These are phyloP conservation scores for Oriolus oriolus DNA, from an alignment of 2,113 vertebrate genomes.

Conservation along the genomic window DNA sequence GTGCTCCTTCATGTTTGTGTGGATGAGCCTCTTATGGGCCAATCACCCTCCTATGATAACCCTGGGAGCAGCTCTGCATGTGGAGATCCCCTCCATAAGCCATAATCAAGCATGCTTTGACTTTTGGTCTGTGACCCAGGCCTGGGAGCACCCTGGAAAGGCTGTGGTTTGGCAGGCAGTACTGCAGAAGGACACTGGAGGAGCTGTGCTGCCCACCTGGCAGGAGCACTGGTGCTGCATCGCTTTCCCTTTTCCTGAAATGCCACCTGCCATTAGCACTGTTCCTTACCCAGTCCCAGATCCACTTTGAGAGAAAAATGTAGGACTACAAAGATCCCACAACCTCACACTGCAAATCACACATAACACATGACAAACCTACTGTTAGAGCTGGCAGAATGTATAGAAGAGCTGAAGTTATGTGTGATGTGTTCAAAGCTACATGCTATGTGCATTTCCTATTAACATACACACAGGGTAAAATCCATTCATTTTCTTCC, in stretches of 20 bases:
- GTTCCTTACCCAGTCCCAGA: not conserved
- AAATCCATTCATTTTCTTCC: not conserved
- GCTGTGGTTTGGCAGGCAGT: not conserved
- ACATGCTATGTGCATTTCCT: not conserved
- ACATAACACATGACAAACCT: not conserved
- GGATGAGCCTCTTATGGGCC: not conserved
- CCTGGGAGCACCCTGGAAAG: not conserved
- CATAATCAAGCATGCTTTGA: not conserved
- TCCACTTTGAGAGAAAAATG: not conserved
- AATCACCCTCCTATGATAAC: not conserved
- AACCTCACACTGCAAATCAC: not conserved
- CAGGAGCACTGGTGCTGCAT: not conserved
- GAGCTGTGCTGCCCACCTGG: not conserved
- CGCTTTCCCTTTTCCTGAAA: not conserved
- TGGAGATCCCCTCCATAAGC: not conserved
- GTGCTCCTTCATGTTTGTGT: not conserved
- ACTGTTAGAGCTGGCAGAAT: not conserved
- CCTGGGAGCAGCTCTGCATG: not conserved
- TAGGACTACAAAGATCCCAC: not conserved
- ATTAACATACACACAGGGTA: not conserved
- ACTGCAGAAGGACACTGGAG: not conserved
- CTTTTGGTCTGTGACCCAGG: not conserved
- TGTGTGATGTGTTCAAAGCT: rapidly evolving
- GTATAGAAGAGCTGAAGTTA: not conserved
- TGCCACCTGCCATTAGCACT: not conserved